Percentiles rank a stretch among this genome's conserved stretches.
phyloP scores from a whole-genome alignment of 2,888 invertebrate genomes.

The Crepidodera aurea region DNA sequence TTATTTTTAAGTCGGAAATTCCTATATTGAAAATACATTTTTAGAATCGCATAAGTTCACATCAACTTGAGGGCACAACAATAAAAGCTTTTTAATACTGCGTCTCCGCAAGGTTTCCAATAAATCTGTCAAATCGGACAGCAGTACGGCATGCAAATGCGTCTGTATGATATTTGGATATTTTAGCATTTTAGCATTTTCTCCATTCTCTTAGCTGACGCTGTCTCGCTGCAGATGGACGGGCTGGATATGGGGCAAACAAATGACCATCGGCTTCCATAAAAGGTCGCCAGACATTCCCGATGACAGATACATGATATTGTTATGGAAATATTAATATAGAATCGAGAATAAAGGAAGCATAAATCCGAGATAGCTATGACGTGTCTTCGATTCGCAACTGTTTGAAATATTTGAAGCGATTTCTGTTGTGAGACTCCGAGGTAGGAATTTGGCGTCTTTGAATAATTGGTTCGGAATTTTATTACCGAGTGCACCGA shows the following conservation, averaged over 20 bases:
- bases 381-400: conserved; percentile 44
- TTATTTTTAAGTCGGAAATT: too few relatives aligned
- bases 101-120: conserved; percentile 53
- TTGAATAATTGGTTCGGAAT: conserved; percentile 35
- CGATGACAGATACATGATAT: conserved; percentile 61
- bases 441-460: conserved; percentile 35
- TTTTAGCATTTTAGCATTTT: conserved; percentile 40
- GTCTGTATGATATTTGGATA: conserved; percentile 57
- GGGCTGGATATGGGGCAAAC: conserved; percentile 52
- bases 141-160: conserved; percentile 60
- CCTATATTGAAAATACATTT: too few relatives aligned
- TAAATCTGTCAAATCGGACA: conserved; percentile 60
- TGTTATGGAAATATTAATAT: conserved; percentile 62
- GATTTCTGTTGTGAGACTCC: conserved; percentile 30
- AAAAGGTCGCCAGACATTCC: conserved; percentile 49
- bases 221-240: conserved; percentile 50
- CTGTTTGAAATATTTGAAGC: conserved; percentile 41
- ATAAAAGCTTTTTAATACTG: conserved; percentile 56
- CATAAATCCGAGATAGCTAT: conserved; percentile 55
- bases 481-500: conserved; percentile 27
- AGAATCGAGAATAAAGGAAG: conserved; percentile 55
- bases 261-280: conserved; percentile 53
- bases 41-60: neutral
- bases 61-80: conserved; percentile 47
- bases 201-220: conserved; percentile 40